Evolutionary conservation across 2,888 invertebrate genomes (phyloP).

Genomic region (Keiferia lycopersicella): DNA sequence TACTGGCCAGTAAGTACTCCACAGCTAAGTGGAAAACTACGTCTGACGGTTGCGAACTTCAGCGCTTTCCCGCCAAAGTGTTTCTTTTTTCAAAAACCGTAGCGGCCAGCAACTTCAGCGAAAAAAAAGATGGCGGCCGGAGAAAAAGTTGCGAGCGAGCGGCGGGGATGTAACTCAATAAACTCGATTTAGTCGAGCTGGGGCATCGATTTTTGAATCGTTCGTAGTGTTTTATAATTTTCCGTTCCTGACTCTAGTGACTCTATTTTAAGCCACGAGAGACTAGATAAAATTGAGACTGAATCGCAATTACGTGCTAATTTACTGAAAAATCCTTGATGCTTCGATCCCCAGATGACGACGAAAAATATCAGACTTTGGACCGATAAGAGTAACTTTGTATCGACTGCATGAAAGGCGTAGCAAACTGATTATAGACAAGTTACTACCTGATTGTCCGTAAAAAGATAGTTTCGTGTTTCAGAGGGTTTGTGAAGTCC

Average conservation of each 20-base stretch:
- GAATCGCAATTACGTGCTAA: no score
- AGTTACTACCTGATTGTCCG: no score
- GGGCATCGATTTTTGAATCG: not conserved
- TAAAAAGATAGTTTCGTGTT: no score
- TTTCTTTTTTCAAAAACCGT: not conserved
- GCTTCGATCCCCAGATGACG: no score
- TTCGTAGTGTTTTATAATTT: not conserved
- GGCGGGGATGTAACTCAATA: constrained; percentile 23
- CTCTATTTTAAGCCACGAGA: no score
- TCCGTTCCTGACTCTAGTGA: not conserved
- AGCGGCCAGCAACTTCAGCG: not conserved
- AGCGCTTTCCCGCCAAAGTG: not conserved
- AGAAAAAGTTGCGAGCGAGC: constrained; percentile 20
- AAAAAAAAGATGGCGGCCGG: not conserved
- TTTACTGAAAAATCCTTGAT: no score
- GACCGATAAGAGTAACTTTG: no score
- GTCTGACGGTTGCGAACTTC: constrained; percentile 5
- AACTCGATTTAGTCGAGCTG: constrained; percentile 35
- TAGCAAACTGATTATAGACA: no score
- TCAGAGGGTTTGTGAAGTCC: no score
- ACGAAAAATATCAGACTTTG: no score
- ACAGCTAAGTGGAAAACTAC: constrained; percentile 4
- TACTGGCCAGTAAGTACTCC: constrained; percentile 1
- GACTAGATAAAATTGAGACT: no score
- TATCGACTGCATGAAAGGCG: no score